Evolutionary conservation across 2,113 vertebrate genomes (phyloP).

Genomic region (Acanthisitta chloris): DNA sequence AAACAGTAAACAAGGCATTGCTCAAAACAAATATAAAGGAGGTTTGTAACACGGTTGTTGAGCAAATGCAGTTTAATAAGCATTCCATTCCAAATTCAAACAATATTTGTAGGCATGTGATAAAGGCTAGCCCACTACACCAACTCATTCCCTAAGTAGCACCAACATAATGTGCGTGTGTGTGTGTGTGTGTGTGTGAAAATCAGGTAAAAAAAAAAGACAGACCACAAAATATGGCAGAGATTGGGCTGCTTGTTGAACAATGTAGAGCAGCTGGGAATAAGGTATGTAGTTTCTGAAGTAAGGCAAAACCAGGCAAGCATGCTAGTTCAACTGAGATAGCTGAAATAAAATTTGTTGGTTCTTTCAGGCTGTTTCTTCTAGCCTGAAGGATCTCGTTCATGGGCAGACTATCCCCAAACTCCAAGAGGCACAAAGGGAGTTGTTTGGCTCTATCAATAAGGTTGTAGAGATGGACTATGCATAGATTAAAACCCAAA

Average conservation of each 20-base stretch:
- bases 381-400: background rate
- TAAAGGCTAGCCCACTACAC: background rate
- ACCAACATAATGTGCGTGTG: background rate
- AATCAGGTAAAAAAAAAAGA: background rate
- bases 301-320: background rate
- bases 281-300: accelerated
- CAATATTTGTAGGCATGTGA: background rate
- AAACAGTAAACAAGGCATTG: background rate
- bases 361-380: background rate
- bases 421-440: background rate
- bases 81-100: background rate
- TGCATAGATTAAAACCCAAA: accelerated
- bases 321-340: background rate
- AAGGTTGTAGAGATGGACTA: background rate
- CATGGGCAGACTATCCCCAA: background rate
- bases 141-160: background rate
- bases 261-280: background rate
- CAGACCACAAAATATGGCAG: accelerated
- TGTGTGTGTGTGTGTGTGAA: background rate
- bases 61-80: background rate
- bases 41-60: background rate
- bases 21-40: background rate
- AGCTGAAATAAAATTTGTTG: background rate
- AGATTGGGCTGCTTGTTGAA: background rate
- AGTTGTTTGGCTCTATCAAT: background rate